Conservation (phyloP, 2,113 vertebrate genomes). For the Heterocephalus glaber region DNA sequence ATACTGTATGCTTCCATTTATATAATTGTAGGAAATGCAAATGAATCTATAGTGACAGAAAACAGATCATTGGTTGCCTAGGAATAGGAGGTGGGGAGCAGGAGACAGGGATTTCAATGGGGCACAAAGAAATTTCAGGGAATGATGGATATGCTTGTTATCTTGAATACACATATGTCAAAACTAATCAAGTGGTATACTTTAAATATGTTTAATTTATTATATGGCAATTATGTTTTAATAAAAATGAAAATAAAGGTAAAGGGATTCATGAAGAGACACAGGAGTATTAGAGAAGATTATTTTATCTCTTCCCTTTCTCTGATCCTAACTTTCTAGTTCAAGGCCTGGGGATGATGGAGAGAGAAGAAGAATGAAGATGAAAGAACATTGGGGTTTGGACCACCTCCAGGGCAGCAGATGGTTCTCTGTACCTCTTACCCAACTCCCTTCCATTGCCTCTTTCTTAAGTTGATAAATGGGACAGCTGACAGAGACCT, state of each 20-base stretch:
- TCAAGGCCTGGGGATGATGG: not conserved
- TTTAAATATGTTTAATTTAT: conserved; percentile 72
- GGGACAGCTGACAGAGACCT: not conserved
- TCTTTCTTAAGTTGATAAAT: not conserved
- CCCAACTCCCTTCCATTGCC: no score
- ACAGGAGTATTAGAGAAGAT: not conserved
- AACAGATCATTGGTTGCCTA: conserved; percentile 65
- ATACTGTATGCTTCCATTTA: conserved; percentile 72
- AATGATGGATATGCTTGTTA: conserved; percentile 68
- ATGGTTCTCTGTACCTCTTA: not conserved
- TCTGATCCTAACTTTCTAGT: not conserved
- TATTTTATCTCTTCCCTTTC: not conserved
- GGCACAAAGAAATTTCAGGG: conserved; percentile 56
- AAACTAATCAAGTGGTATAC: conserved; percentile 72
- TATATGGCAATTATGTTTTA: conserved; percentile 65
- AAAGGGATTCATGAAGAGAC: not conserved
- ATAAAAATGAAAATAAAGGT: conserved; percentile 57
- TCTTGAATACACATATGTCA: conserved; percentile 70
- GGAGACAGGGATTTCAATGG: conserved; percentile 51
- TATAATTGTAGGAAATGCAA: conserved; percentile 74
- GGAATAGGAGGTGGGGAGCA: not conserved
- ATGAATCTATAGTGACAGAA: conserved; percentile 69
- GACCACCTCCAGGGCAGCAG: not conserved
- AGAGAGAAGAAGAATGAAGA: not conserved
- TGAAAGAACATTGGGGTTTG: not conserved